These are phyloP conservation scores for Typhlichthys subterraneus DNA, from an alignment of 2,797 vertebrate genomes.

Conservation along the genomic window DNA sequence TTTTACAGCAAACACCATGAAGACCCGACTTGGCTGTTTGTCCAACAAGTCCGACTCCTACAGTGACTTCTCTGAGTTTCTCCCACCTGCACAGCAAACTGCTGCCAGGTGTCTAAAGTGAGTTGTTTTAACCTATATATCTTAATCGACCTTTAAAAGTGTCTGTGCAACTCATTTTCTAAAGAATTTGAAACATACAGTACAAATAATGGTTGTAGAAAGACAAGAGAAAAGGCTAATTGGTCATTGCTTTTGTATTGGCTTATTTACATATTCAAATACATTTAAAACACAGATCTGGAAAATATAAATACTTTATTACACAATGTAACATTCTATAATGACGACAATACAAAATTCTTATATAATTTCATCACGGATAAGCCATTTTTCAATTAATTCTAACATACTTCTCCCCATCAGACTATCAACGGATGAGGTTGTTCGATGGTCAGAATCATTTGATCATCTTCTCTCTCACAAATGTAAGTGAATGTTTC, in stretches of 20 bases:
- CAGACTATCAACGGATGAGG: conserved; percentile 92
- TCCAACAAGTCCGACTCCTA: conserved; percentile 97
- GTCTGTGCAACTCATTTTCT: no score
- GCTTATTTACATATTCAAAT: no score
- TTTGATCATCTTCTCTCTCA: conserved; percentile 91
- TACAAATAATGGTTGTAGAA: no score
- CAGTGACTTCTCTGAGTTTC: conserved; percentile 94
- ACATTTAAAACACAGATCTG: no score
- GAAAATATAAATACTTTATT: no score
- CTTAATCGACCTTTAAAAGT: not conserved
- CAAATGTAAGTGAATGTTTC: conserved; percentile 85
- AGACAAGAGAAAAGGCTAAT: no score
- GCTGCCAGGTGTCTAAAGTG: conserved; percentile 77
- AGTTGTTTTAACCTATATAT: conserved; percentile 37
- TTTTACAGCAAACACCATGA: conserved; percentile 85
- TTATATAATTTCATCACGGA: not conserved
- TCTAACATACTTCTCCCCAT: conserved; percentile 13
- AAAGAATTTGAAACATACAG: not conserved
- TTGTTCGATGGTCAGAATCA: conserved; percentile 91
- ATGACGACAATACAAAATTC: no score
- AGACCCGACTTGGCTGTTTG: conserved; percentile 94
- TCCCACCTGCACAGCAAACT: conserved; percentile 78
- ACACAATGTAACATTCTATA: no score
- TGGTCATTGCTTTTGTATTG: no score
- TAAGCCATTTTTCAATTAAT: not conserved